phyloP scores from a whole-genome alignment of 2,888 invertebrate genomes.

The Trachelus troglodyta region DNA sequence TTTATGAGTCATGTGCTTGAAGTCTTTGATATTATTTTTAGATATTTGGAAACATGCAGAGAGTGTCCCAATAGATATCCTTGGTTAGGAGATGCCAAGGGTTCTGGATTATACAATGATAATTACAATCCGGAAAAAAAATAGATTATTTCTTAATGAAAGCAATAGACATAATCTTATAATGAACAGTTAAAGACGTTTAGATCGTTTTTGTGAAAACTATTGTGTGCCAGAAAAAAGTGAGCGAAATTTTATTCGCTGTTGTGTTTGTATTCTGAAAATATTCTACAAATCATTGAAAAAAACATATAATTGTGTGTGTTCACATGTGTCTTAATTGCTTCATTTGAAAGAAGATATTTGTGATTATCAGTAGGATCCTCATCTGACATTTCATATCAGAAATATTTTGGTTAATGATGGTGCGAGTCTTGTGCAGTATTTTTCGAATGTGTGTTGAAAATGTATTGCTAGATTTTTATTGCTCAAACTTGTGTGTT shows the following conservation, averaged over 20 bases:
- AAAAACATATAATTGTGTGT: neutral
- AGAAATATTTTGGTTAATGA: constrained; percentile 18
- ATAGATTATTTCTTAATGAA: constrained; percentile 28
- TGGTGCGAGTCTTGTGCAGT: constrained; percentile 25
- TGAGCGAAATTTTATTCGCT: neutral
- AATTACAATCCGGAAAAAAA: constrained; percentile 80
- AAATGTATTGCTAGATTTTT: constrained; percentile 23
- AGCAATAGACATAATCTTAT: constrained; percentile 11
- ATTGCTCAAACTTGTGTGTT: constrained; percentile 2
- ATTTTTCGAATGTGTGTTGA: constrained; percentile 27
- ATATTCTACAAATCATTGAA: neutral
- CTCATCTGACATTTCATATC: neutral
- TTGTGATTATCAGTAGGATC: constrained; percentile 1
- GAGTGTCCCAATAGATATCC: constrained; percentile 89
- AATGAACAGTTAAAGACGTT: neutral
- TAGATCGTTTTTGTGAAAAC: neutral
- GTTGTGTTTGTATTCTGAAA: neutral
- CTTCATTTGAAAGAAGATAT: constrained; percentile 15
- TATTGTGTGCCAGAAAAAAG: constrained; percentile 7
- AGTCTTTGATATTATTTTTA: constrained; percentile 38
- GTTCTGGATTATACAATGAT: constrained; percentile 83
- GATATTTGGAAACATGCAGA: constrained; percentile 88
- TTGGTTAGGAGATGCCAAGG: constrained; percentile 89
- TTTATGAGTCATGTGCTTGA: neutral
- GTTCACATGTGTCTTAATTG: neutral